phyloP scores from a whole-genome alignment of 2,888 invertebrate genomes.

The Ethmia dodecea region DNA sequence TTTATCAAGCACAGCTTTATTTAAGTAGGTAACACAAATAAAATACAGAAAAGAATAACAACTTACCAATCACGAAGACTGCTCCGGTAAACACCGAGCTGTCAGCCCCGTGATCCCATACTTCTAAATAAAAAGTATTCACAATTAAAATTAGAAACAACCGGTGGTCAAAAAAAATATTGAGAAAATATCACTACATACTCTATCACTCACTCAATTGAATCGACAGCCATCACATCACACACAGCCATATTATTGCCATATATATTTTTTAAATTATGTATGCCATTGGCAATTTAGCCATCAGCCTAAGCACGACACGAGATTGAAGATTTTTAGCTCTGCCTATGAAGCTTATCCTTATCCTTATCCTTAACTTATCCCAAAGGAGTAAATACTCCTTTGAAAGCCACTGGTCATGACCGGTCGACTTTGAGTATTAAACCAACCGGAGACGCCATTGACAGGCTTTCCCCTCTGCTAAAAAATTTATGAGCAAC shows the following conservation, averaged over 20 bases:
- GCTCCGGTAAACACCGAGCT: conserved; percentile 37
- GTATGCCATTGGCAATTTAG: no score
- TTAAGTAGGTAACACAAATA: conserved; percentile 34
- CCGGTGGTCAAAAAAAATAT: conserved; percentile 41
- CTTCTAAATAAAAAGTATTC: conserved; percentile 34
- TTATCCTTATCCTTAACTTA: no score
- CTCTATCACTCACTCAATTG: conserved; percentile 54
- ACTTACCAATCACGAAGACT: conserved; percentile 53
- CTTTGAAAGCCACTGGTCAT: no score
- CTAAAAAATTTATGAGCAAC: no score
- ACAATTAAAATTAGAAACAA: conserved; percentile 44
- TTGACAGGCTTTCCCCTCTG: no score
- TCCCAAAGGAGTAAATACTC: no score
- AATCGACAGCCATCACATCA: conserved; percentile 63
- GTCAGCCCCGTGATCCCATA: conserved; percentile 59
- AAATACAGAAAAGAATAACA: conserved; percentile 32
- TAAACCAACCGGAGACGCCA: no score
- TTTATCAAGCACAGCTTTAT: conserved; percentile 17
- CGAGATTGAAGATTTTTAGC: no score
- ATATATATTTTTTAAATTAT: no score
- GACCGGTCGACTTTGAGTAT: no score
- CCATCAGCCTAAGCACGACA: no score
- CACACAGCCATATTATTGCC: conserved; percentile 12
- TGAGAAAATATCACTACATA: conserved; percentile 37
- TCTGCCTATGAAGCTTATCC: no score